Conservation (phyloP, 2,797 vertebrate genomes). For the Xiphorhynchus erythropygius region DNA sequence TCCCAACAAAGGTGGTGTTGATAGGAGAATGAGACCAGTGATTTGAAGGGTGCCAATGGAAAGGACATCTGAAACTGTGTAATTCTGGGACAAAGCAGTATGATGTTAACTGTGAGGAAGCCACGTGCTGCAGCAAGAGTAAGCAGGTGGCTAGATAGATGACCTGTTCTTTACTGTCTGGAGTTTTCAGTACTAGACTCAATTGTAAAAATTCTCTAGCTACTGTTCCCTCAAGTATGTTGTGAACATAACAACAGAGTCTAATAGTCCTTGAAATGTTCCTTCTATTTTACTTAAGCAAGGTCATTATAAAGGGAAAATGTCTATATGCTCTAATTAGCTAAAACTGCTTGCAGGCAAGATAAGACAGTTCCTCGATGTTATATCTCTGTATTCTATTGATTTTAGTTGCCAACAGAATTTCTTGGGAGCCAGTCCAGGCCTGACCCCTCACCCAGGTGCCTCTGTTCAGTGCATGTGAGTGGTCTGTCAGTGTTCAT, state of each 20-base stretch:
- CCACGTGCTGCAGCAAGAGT: neutral
- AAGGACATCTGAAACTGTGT: neutral
- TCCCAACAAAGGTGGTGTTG: fast-evolving
- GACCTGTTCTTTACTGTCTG: neutral
- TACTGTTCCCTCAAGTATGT: neutral
- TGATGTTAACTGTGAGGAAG: neutral
- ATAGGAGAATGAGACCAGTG: neutral
- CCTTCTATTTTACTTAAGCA: neutral
- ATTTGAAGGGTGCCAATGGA: neutral
- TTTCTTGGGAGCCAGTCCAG: neutral
- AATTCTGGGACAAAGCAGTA: neutral
- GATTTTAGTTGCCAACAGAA: neutral
- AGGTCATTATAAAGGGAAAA: neutral
- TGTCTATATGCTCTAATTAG: neutral
- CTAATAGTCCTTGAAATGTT: neutral
- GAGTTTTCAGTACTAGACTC: neutral
- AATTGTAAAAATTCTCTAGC: neutral
- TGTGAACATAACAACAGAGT: neutral
- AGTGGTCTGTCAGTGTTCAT: neutral
- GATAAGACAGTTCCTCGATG: neutral
- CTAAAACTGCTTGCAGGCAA: neutral
- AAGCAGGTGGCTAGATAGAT: neutral
- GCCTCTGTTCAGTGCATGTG: neutral
- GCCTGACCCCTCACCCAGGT: neutral
- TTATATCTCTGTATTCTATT: neutral